Conservation (phyloP, 37 sponge, comb jelly and placozoan genomes). For the Ephydatia muelleri region DNA sequence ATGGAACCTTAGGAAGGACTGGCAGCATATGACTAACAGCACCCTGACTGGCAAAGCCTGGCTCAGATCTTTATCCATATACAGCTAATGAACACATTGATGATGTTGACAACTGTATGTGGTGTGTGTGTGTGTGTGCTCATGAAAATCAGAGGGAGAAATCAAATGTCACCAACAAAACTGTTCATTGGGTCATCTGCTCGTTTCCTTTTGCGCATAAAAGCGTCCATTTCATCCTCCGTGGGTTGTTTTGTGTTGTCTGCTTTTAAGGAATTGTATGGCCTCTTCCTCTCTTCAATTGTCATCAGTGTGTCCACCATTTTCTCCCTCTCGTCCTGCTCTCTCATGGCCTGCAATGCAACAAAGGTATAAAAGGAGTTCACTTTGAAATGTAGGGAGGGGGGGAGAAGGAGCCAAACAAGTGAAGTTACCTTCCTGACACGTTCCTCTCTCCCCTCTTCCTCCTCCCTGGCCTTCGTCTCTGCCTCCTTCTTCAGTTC, state of each 20-base stretch:
- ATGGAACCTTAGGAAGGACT: slow-evolving; percentile 12
- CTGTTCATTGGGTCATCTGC: slow-evolving; percentile 88
- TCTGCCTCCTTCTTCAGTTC: slow-evolving; percentile 46
- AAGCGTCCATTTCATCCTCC: slow-evolving; percentile 98
- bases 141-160: no score
- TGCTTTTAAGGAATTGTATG: slow-evolving; percentile 89
- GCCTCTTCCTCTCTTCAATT: slow-evolving; percentile 89
- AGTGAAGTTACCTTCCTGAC: slow-evolving; percentile 58
- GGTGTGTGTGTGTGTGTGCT: no score
- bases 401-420: no score
- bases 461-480: slow-evolving; percentile 21
- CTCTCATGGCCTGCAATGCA: slow-evolving; percentile 49
- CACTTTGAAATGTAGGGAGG: no score
- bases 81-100: no score
- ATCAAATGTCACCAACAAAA: no score
- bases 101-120: no score
- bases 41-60: neutral
- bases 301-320: slow-evolving; percentile 48
- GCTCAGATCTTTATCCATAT: neutral
- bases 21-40: neutral
- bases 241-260: slow-evolving; percentile 71
- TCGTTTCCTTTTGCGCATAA: slow-evolving; percentile 58
- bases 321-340: slow-evolving; percentile 58
- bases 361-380: neutral
- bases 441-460: slow-evolving; percentile 42